A percentile compares a stretch with the other conserved stretches of the same genome.
Evolutionary conservation across 2,888 invertebrate genomes (phyloP).

Genomic region (Myopa tessellatipennis): DNA sequence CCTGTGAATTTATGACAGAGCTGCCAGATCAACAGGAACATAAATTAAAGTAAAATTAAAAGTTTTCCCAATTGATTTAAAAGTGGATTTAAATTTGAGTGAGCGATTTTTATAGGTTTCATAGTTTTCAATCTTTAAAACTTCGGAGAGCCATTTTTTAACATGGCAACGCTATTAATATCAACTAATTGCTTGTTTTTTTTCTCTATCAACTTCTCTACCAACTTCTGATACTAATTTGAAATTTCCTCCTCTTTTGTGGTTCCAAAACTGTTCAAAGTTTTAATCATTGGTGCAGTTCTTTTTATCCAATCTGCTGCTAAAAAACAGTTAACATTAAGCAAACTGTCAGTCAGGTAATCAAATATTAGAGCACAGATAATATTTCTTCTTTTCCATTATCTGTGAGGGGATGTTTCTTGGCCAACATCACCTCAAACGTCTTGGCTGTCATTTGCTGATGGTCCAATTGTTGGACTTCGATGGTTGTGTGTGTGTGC

Average conservation of each 20-base stretch:
- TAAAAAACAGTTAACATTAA: conserved; percentile 46
- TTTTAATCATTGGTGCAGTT: not conserved
- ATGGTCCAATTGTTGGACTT: not conserved
- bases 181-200: not conserved
- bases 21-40: not conserved
- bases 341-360: conserved; percentile 54
- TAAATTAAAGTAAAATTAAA: not conserved
- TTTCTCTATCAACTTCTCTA: too few species aligned
- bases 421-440: conserved; percentile 19
- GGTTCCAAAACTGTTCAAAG: not conserved
- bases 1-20: not conserved
- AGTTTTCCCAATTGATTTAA: not conserved
- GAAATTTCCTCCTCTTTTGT: not conserved
- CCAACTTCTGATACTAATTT: conserved; percentile 13
- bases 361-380: conserved; percentile 60
- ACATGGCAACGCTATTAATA: too few species aligned
- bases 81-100: too few species aligned
- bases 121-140: too few species aligned
- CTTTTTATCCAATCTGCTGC: not conserved
- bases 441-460: not conserved
- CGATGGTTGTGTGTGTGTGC: not conserved
- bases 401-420: conserved; percentile 40
- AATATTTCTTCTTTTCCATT: conserved; percentile 65
- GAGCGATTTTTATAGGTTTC: too few species aligned
- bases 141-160: too few species aligned